Evolutionary conservation across 2,797 vertebrate genomes (phyloP).

Genomic region (Tokudaia muenninki): DNA sequence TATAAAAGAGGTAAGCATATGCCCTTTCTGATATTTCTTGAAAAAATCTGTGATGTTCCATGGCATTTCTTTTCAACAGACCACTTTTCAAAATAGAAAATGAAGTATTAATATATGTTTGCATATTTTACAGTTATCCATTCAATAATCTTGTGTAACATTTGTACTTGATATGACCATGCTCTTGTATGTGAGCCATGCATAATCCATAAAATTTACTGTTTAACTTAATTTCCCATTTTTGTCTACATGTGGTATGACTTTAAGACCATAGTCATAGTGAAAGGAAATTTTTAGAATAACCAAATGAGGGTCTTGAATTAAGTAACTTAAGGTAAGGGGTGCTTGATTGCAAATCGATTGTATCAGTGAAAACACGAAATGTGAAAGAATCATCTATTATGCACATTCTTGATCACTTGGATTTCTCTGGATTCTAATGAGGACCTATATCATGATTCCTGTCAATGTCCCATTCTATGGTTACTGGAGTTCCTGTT

Average conservation of each 20-base stretch:
- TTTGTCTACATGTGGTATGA: background rate
- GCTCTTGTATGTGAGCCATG: background rate
- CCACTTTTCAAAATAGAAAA: background rate
- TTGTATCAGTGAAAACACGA: background rate
- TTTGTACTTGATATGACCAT: background rate
- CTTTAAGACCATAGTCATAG: background rate
- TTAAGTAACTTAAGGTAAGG: background rate
- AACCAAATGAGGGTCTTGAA: background rate
- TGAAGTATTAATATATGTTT: background rate
- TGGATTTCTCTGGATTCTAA: background rate
- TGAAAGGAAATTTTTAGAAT: background rate
- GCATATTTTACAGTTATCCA: background rate
- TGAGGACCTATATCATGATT: background rate
- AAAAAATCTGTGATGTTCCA: background rate
- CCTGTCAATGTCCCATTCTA: background rate
- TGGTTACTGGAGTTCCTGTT: background rate
- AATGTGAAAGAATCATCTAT: background rate
- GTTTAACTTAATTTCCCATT: background rate
- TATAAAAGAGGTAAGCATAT: slow-evolving; percentile 92
- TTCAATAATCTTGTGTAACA: background rate
- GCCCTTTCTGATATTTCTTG: background rate
- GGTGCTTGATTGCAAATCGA: background rate
- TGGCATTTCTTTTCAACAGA: background rate
- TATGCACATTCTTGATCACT: no score
- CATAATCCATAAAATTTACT: background rate